Evolutionary conservation across 2,888 invertebrate genomes (phyloP), one percentile per base, ranked within the genome.

Genomic region (Ceramica pisi): DNA sequence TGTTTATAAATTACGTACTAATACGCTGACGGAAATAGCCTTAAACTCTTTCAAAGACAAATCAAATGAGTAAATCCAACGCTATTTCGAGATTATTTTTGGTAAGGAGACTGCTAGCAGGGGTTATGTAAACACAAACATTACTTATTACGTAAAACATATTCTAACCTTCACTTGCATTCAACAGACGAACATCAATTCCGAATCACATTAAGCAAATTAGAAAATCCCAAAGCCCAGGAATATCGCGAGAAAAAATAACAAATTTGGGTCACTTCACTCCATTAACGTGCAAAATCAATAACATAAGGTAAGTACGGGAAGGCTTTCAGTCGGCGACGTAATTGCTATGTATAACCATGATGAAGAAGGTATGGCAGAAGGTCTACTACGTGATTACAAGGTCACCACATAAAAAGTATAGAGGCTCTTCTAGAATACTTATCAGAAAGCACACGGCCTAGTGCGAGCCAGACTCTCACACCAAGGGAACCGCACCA

Each of bases 211-310:
- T 78, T 78, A 81, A 57, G 56, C n/a, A 81, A 75, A 83, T 83
- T 69, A 80, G 23, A 69, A 61, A 70, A 51, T 21, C 48, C 41
- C 10, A 35, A 80, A 80, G 69, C 31, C 35, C 55, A 59, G 56
- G 84, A 67, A 71, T 65, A 69, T 76, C 23, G 50, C 48, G 83
- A 83, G 67, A 76, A 82, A 82, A 82, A 83, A 83, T 83, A 85
- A 71, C 73, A 72, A 82, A 87, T 88, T 81, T 87, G 80, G 89
- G 89, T 90, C 90, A 89, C 76, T 86, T 78, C 83, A 85, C 86
- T 87, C 86, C 90, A 86, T 88, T 88, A 87, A 85, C 80, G 62
- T 81, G 85, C 78, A 80, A 90, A 90, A 91, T 90, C 91, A 89
- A 91, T 91, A 90, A 89, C 79, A 85, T 81, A 80, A 86, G 78